Percentiles rank a stretch among this genome's conserved stretches.
phyloP scores from a whole-genome alignment of 2,113 vertebrate genomes.

The Megaceryle torquata region DNA sequence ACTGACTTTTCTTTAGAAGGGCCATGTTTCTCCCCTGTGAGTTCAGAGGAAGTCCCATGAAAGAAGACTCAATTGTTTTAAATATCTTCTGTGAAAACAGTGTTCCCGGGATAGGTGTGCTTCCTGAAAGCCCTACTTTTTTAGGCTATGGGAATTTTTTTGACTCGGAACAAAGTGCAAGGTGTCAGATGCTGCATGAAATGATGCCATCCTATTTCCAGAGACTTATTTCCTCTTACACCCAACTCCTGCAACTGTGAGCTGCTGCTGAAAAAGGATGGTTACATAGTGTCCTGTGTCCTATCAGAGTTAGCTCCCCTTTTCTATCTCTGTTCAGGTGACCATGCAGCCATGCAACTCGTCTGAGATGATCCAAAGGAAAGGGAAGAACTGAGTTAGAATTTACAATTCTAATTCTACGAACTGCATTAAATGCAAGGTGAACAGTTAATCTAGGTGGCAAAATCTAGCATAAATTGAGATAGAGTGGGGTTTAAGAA shows the following conservation, averaged over 20 bases:
- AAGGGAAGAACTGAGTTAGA: not conserved
- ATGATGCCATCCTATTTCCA: not conserved
- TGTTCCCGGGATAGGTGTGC: not conserved
- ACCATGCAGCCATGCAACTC: not conserved
- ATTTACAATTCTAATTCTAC: not conserved
- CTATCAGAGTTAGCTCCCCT: not conserved
- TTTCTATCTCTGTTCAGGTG: not conserved
- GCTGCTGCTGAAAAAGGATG: not conserved
- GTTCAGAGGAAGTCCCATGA: not conserved
- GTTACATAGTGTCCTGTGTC: not conserved
- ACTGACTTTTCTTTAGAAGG: not conserved
- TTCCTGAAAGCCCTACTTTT: not conserved
- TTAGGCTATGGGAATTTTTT: not conserved
- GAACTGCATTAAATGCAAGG: not conserved
- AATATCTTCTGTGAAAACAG: not conserved
- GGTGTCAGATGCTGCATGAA: not conserved
- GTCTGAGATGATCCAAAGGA: not conserved
- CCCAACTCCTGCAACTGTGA: not conserved
- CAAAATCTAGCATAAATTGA: not conserved
- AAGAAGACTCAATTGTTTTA: not conserved
- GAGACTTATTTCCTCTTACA: not conserved
- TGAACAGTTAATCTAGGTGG: not conserved
- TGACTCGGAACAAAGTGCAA: not conserved
- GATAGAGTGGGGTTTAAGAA: not conserved
- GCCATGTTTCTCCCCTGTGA: not conserved